These are phyloP conservation scores for Sylvia borin DNA, from an alignment of 2,797 vertebrate genomes.

Conservation along the genomic window DNA sequence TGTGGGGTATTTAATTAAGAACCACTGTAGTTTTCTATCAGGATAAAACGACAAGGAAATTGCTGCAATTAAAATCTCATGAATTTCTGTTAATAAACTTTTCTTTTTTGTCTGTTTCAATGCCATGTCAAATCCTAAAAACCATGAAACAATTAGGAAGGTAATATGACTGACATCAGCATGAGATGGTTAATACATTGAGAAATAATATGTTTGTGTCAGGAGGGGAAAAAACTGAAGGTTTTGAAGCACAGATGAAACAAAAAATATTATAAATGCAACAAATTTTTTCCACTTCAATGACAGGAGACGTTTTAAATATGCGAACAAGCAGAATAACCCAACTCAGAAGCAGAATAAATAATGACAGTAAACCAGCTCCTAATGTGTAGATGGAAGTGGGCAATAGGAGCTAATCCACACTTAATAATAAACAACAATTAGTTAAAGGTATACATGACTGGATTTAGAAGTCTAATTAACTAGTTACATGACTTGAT, in stretches of 20 bases:
- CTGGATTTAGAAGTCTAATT: conserved; percentile 40
- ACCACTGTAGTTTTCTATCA: neutral
- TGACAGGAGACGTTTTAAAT: neutral
- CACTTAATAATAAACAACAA: conserved; percentile 30
- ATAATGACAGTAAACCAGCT: neutral
- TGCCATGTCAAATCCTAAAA: neutral
- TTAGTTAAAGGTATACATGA: conserved; percentile 50
- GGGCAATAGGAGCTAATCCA: neutral
- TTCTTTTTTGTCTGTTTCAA: neutral
- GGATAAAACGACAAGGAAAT: neutral
- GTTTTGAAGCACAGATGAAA: neutral
- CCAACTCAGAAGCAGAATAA: neutral
- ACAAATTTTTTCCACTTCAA: neutral
- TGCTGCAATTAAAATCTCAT: neutral
- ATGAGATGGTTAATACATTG: neutral
- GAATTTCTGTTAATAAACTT: neutral
- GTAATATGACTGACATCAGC: neutral
- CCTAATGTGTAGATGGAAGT: neutral
- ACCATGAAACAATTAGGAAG: neutral
- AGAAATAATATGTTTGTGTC: neutral
- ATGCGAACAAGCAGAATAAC: neutral
- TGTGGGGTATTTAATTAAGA: neutral
- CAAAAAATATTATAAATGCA: neutral
- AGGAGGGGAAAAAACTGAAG: neutral
- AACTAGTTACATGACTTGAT: conserved; percentile 42